Evolutionary conservation across 2,113 vertebrate species (phyloP).

Genomic region (Guaruba guarouba): DNA sequence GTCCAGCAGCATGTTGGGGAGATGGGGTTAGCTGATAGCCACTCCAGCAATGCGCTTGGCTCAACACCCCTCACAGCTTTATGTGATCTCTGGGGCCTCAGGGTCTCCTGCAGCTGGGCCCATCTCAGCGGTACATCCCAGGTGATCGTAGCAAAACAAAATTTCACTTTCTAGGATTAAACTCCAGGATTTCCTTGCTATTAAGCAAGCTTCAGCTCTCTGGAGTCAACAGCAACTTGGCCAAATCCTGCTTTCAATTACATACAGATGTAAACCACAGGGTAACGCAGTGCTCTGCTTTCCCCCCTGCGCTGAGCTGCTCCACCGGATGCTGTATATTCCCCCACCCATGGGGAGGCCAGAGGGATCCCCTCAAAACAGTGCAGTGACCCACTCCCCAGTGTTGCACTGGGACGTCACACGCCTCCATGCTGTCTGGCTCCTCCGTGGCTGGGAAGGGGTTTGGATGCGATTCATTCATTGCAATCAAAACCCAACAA

Average conservation of each 20-base stretch:
- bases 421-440: not conserved
- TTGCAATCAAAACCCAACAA: conserved; percentile 55
- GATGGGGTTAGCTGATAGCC: not conserved
- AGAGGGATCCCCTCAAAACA: not conserved
- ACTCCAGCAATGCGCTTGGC: not conserved
- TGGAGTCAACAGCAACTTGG: not conserved
- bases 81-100: not conserved
- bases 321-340: not conserved
- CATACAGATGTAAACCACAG: conserved; percentile 15
- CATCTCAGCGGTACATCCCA: not conserved
- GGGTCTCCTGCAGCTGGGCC: conserved; percentile 40
- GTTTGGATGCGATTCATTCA: conserved; percentile 47
- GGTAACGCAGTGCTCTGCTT: not conserved
- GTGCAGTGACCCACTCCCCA: not conserved
- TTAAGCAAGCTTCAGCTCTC: conserved; percentile 34
- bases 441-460: not conserved
- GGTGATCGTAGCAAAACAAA: not conserved
- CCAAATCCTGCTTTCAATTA: conserved; percentile 44
- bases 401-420: not conserved
- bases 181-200: conserved; percentile 24
- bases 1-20: not conserved
- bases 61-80: not conserved
- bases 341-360: not conserved
- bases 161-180: conserved; percentile 62
- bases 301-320: not conserved